phyloP scores from a whole-genome alignment of 2,888 invertebrate species.

The Anthoptus insignis region DNA sequence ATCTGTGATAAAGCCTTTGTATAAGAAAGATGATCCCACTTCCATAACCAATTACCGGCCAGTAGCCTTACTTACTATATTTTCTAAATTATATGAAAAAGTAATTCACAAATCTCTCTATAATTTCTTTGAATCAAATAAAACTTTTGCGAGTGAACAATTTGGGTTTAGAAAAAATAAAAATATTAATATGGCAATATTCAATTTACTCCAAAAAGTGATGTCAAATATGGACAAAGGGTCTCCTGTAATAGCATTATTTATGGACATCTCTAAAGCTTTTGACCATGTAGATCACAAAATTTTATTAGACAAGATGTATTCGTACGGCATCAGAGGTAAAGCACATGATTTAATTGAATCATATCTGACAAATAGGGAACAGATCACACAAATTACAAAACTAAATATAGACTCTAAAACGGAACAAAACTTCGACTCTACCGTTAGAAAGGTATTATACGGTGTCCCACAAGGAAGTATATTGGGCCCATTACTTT shows the following conservation, averaged over 20 bases:
- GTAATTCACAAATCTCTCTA: neutral
- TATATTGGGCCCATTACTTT: neutral
- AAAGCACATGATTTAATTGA: neutral
- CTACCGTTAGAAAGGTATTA: neutral
- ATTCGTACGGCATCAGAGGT: neutral
- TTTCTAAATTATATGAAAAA: constrained; percentile 15
- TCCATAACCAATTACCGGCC: neutral
- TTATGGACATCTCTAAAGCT: neutral
- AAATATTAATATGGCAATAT: neutral
- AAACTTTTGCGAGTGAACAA: neutral
- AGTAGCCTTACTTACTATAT: neutral
- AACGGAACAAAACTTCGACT: neutral
- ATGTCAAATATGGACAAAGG: neutral
- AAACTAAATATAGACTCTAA: neutral
- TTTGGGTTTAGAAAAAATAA: constrained; percentile 1
- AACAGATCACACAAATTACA: neutral
- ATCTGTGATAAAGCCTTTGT: constrained; percentile 9
- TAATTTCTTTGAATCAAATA: neutral
- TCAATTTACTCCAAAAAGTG: neutral
- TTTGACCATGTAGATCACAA: neutral
- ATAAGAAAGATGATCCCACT: constrained; percentile 1
- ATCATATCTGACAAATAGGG: neutral
- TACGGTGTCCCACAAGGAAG: neutral
- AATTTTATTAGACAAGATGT: neutral
- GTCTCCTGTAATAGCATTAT: neutral